A percentile compares a stretch with the other conserved stretches of the same genome.
These are phyloP conservation scores for Pseudopipra pipra DNA, from an alignment of 2,113 vertebrate genomes.

Conservation along the genomic window DNA sequence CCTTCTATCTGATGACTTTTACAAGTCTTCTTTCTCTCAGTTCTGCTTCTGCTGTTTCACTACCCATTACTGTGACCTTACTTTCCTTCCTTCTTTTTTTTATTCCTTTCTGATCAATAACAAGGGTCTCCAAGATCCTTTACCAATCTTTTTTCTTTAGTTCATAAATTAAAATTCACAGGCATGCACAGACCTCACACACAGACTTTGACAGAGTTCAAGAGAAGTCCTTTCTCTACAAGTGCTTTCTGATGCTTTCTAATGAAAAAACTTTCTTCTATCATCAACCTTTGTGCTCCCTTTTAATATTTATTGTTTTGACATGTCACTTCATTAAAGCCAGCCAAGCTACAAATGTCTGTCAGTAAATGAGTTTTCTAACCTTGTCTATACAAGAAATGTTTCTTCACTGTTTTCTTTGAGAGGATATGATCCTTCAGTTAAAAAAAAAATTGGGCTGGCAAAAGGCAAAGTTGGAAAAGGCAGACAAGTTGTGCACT, in stretches of 20 bases:
- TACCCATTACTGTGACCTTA: neutral
- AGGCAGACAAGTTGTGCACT: neutral
- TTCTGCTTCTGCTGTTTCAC: neutral
- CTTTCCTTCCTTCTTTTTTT: neutral
- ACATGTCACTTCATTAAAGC: neutral
- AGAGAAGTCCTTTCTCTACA: neutral
- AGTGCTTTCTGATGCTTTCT: neutral
- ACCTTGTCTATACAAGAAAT: neutral
- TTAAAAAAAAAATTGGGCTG: neutral
- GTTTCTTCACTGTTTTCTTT: neutral
- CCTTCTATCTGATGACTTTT: conserved; percentile 15
- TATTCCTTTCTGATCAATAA: neutral
- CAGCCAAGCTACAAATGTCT: neutral
- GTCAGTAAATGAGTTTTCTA: neutral
- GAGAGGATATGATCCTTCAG: neutral
- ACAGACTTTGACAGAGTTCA: neutral
- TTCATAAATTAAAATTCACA: conserved; percentile 8
- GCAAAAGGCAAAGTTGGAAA: neutral
- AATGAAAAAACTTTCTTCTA: neutral
- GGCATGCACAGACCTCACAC: neutral
- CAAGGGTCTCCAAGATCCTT: neutral
- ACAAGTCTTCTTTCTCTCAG: neutral
- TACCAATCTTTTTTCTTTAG: neutral
- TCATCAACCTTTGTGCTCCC: neutral
- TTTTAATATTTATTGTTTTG: conserved; percentile 16